A percentile compares a stretch with the other conserved stretches of the same genome.
phyloP scores from a whole-genome alignment of 2,888 invertebrate genomes.

The Ariolimax columbianus region DNA sequence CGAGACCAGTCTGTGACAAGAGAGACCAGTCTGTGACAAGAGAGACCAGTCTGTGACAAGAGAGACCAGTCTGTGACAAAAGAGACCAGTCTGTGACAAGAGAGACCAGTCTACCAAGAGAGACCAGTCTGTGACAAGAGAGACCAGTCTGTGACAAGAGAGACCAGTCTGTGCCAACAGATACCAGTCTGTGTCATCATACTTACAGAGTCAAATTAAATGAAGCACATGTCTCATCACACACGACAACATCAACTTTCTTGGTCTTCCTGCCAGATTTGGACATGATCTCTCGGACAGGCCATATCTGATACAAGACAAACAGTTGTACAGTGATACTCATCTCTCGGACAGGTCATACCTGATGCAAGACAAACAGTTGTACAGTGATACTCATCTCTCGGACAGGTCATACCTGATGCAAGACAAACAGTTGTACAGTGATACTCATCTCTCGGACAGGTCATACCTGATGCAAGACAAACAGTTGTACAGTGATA shows the following conservation, averaged over 20 bases:
- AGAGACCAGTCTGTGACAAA: too few species aligned
- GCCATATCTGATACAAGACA: slow-evolving; percentile 66
- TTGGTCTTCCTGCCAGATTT: slow-evolving; percentile 73
- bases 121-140: too few species aligned
- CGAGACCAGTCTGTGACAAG: too few species aligned
- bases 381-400: not conserved
- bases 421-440: not conserved
- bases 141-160: too few species aligned
- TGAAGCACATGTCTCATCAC: slow-evolving; percentile 74
- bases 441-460: not conserved
- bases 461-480: too few species aligned
- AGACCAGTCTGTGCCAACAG: too few species aligned
- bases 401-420: not conserved
- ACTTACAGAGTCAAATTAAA: slow-evolving; percentile 74
- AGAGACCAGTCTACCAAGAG: not conserved
- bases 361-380: too few species aligned
- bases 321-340: not conserved
- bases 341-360: not conserved
- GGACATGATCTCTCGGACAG: slow-evolving; percentile 69
- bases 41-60: too few species aligned
- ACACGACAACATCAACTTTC: slow-evolving; percentile 74
- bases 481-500: not conserved
- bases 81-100: too few species aligned
- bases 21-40: too few species aligned
- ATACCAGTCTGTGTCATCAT: not conserved